Base-by-base conservation (phyloP, 2,888 invertebrate species). In the Pollenia griseotomentosa region DNA sequence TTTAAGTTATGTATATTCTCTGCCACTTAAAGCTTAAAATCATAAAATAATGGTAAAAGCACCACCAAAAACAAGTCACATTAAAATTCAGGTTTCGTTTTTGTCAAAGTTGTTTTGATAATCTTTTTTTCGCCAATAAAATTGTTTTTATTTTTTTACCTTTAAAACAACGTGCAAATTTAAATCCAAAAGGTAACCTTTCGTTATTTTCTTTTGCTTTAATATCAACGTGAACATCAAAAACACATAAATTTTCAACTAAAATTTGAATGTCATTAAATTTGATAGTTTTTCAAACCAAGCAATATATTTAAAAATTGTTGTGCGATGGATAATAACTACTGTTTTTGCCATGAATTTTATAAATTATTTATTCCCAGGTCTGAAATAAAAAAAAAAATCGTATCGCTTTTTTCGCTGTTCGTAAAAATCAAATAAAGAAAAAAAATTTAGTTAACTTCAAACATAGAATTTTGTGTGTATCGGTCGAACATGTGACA, bases 401-500 rank as follows among this genome's bases (percentile, higher is more conserved):
- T 53, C 16, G 16, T 74, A 55, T 51, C 42, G 40, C 12, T 57
- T 73, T 73, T 65, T 33, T 55, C 44, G 46, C 19, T 42, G 12
- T 19, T 44, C 63, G 77, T 65, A 63, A 55, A 55, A 63, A 63
- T 33, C 6, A 33, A 33, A 33, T 33, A 33, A 5, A 33, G 33
- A 33, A 33, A 33, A 70, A 53, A 53, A 55, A 16, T 70, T 48
- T 82, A 33, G 61, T 79, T 57, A 40, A 66, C 40, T 74, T 61
- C 23, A 73, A 68, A 79, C 74, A 84, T 44, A 44, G 65, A 66
- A 66, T 74, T 16, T 68, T 59, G 10, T 66, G 14, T 57, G 16
- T 51, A 8, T 19, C 5, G 23, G 3, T 19, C 46, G 81, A 85
- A 66, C 82, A 82, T 78, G 75, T 81, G 81, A 77, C 66, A 68